phyloP scores from a whole-genome alignment of 2,888 invertebrate species.

The Drosophila recens region DNA sequence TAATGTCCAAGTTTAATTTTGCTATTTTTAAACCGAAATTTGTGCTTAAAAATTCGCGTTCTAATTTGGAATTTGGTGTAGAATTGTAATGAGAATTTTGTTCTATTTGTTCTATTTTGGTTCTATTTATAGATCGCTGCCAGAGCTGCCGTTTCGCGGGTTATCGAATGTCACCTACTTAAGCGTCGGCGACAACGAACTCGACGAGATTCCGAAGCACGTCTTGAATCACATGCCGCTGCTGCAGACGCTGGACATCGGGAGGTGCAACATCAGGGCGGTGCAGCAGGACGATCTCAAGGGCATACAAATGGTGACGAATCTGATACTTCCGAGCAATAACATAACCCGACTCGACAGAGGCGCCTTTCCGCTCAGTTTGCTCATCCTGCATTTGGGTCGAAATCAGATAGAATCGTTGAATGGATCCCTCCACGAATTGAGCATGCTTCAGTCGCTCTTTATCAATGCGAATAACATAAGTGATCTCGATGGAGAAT shows the following conservation, averaged over 20 bases:
- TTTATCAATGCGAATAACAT: constrained; percentile 92
- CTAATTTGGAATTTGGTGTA: constrained; percentile 41
- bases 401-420: constrained; percentile 90
- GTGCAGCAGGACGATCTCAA: constrained; percentile 91
- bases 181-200: constrained; percentile 92
- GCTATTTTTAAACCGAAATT: not conserved
- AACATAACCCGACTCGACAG: constrained; percentile 90
- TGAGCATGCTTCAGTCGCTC: constrained; percentile 91
- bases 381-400: constrained; percentile 91
- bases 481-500: constrained; percentile 90
- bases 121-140: constrained; percentile 88
- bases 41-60: not conserved
- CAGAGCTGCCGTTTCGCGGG: constrained; percentile 91
- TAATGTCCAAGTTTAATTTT: not conserved
- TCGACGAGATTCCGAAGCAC: constrained; percentile 91
- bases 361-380: constrained; percentile 89
- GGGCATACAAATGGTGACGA: constrained; percentile 89
- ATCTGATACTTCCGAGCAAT: constrained; percentile 91
- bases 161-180: constrained; percentile 90
- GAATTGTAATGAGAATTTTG: constrained; percentile 36
- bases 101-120: constrained; percentile 24
- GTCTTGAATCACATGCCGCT: constrained; percentile 91
- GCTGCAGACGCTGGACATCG: constrained; percentile 92
- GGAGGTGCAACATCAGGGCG: constrained; percentile 91
- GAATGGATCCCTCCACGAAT: constrained; percentile 91